Conservation (phyloP, 2,113 vertebrate species). For the Gorsachius goisagi region DNA sequence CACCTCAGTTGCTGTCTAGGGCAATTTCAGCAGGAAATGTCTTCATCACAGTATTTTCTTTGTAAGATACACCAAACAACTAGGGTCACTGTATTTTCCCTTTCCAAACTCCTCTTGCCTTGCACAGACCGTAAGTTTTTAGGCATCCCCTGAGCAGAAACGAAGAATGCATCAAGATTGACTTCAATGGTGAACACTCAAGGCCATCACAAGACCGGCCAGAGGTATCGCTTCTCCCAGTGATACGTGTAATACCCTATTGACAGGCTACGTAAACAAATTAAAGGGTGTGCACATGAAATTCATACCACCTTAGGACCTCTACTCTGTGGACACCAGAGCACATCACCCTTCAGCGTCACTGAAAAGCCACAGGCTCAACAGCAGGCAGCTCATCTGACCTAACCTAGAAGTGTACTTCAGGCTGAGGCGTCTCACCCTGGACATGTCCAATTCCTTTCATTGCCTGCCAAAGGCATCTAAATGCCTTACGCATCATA, state of each 20-base stretch:
- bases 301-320: accelerated
- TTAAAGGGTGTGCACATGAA: background rate
- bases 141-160: background rate
- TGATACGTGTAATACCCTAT: background rate
- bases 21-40: background rate
- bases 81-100: background rate
- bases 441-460: background rate
- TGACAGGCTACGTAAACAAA: background rate
- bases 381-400: background rate
- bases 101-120: background rate
- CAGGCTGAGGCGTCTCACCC: background rate
- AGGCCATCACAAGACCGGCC: background rate
- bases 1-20: background rate
- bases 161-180: background rate
- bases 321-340: background rate
- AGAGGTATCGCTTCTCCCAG: background rate
- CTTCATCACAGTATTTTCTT: background rate
- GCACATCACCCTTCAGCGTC: background rate
- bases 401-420: background rate
- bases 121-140: background rate
- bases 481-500: background rate
- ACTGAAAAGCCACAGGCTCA: background rate
- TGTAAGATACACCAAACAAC: background rate
- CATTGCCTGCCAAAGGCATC: background rate
- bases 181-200: background rate